Conservation (phyloP, 2,888 invertebrate species). For the Ceriagrion tenellum region DNA sequence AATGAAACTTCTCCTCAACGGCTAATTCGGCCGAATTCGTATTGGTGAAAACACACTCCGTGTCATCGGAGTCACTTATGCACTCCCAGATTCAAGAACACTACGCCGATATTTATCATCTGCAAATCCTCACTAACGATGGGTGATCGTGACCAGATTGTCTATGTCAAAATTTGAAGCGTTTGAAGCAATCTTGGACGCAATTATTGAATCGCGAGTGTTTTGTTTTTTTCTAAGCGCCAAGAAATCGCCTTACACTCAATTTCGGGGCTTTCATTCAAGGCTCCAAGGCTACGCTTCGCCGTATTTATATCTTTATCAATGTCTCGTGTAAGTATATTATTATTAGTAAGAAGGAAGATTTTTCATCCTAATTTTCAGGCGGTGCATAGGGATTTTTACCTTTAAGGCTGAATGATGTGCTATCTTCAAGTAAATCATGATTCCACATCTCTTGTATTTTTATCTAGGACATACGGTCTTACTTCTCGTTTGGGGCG, state of each 20-base stretch:
- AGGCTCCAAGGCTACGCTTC: neutral
- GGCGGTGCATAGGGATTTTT: neutral
- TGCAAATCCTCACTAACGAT: too few relatives aligned
- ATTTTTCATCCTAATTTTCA: neutral
- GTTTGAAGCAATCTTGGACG: too few relatives aligned
- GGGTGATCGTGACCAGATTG: too few relatives aligned
- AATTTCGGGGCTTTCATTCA: neutral
- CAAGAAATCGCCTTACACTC: neutral
- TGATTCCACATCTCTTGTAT: neutral
- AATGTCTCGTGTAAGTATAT: neutral
- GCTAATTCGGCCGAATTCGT: too few relatives aligned
- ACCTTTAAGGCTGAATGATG: neutral
- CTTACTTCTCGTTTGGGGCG: constrained; percentile 79
- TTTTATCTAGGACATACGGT: constrained; percentile 83
- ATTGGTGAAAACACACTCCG: too few relatives aligned
- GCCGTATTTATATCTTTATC: neutral
- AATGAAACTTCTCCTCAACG: too few relatives aligned
- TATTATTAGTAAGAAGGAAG: neutral
- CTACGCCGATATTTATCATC: too few relatives aligned
- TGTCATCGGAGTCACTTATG: too few relatives aligned
- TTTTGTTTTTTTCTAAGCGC: constrained; percentile 6
- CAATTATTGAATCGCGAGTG: neutral
- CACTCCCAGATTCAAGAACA: too few relatives aligned
- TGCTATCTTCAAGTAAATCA: neutral
- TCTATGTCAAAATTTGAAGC: too few relatives aligned